phyloP scores from a whole-genome alignment of 1,140 invertebrate species.

The Drosophila mojavensis region DNA sequence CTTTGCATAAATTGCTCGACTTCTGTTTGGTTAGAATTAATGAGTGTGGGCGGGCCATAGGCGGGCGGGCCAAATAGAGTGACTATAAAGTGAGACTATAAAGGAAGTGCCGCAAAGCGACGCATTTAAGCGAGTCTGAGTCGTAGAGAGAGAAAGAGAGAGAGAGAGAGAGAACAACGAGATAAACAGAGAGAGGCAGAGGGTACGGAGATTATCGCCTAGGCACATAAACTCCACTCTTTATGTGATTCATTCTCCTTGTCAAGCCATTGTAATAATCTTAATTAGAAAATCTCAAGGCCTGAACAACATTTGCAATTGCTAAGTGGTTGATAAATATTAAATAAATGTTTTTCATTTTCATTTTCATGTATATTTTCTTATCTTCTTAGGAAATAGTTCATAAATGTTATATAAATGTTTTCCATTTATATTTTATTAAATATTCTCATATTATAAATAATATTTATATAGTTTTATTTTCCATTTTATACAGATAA shows the following conservation, averaged over 20 bases:
- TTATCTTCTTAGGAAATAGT: too few relatives aligned
- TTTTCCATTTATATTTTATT: too few relatives aligned
- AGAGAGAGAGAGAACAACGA: too few relatives aligned
- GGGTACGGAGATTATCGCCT: background rate
- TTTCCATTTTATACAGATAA: too few relatives aligned
- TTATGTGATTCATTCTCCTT: background rate
- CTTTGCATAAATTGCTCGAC: slow-evolving; percentile 77
- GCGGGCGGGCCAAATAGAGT: slow-evolving; percentile 8
- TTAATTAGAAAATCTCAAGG: background rate
- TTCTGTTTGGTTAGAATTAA: slow-evolving; percentile 76
- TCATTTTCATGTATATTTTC: too few relatives aligned
- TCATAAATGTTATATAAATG: too few relatives aligned
- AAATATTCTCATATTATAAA: too few relatives aligned
- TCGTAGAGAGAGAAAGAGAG: too few relatives aligned
- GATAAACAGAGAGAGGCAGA: background rate
- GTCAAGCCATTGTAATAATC: background rate
- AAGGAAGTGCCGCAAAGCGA: background rate
- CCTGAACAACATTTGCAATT: background rate
- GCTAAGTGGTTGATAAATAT: too few relatives aligned
- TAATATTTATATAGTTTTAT: too few relatives aligned
- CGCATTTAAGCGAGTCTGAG: background rate
- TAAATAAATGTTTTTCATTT: too few relatives aligned
- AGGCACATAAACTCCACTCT: background rate
- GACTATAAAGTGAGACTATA: background rate
- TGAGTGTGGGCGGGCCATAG: slow-evolving; percentile 34